Percentiles rank a stretch among this genome's conserved stretches.
Conservation (phyloP, 2,888 invertebrate genomes). For the Pammene aurita region DNA sequence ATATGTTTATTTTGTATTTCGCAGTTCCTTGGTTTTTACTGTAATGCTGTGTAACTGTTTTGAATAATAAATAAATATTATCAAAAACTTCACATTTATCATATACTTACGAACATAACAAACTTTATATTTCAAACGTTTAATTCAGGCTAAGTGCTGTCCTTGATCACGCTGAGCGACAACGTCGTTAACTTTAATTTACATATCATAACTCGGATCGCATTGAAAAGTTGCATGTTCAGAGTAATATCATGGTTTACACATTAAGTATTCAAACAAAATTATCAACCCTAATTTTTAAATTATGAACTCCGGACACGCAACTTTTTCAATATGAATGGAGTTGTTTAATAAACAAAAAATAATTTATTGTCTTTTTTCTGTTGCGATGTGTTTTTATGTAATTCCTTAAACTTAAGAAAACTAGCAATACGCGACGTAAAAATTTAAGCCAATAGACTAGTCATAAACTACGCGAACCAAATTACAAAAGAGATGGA, state of each 20-base stretch:
- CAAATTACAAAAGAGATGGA: no score
- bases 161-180: constrained; percentile 2
- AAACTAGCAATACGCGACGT: no score
- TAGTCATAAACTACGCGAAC: no score
- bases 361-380: neutral
- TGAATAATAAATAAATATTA: no score
- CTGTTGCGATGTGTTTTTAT: no score
- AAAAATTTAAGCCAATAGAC: no score
- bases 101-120: neutral
- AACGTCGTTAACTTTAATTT: neutral
- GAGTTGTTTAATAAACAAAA: neutral
- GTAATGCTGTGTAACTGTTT: no score
- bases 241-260: neutral
- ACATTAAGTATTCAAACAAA: neutral
- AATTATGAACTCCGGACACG: neutral
- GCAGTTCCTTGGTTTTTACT: no score
- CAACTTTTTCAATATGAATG: neutral
- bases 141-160: constrained; percentile 6
- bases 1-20: no score
- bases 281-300: neutral
- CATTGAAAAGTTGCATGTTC: neutral
- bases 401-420: no score
- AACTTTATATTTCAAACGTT: neutral
- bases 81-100: no score
- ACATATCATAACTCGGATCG: constrained; percentile 5